Conservation (phyloP, 2,888 invertebrate species). For the Conops quadrifasciatus region DNA sequence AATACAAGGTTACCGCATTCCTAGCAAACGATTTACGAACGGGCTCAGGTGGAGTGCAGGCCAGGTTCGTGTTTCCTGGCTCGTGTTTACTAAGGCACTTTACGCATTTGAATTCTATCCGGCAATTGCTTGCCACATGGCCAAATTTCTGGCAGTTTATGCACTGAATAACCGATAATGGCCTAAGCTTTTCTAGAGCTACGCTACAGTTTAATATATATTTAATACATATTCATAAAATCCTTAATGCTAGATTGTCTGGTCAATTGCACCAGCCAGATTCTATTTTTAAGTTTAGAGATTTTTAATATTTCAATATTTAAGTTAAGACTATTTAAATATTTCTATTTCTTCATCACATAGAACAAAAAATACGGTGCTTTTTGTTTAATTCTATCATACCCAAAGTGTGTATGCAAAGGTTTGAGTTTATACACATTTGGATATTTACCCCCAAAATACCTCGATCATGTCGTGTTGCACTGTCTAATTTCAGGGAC, state of each 20-base stretch:
- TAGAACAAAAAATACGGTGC: no score
- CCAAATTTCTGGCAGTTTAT: constrained; percentile 15
- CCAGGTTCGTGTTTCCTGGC: no score
- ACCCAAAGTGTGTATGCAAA: no score
- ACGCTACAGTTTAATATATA: background rate
- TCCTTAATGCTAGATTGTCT: background rate
- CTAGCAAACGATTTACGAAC: no score
- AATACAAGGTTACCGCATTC: no score
- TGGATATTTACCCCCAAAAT: no score
- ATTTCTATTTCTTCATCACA: background rate
- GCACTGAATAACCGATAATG: background rate
- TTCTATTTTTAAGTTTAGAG: background rate
- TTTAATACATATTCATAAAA: background rate
- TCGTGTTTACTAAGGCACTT: background rate
- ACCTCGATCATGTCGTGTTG: no score
- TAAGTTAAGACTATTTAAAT: background rate
- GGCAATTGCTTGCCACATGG: constrained; percentile 1
- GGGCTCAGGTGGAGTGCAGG: no score
- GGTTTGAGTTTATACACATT: no score
- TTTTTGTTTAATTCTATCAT: no score
- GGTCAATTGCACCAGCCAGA: background rate
- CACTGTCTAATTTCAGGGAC: no score
- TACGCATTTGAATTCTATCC: background rate
- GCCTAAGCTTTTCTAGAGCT: background rate
- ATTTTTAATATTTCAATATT: constrained; percentile 5